Evolutionary conservation across 30 jellyfish, hydroid and myxozoan genomes (phyloP), one percentile per base, ranked within the genome.

Genomic region (Pelagia noctiluca): DNA sequence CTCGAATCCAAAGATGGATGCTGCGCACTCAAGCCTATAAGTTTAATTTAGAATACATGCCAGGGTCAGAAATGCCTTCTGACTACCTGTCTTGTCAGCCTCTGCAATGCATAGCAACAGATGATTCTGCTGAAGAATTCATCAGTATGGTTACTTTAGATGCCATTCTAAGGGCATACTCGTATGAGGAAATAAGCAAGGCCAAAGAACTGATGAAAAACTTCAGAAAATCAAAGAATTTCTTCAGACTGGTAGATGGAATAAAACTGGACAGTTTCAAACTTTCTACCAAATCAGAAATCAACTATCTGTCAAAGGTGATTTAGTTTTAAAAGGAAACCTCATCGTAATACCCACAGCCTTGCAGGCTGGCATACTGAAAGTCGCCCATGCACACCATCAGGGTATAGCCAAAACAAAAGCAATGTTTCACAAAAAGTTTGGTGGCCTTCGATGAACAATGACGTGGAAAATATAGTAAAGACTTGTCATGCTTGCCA

Each of bases 81-180:
- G 89, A 63, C 85, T 13, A 13, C 22, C 89, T 78, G 35, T 63
- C 89, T 18, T 24, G 89, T 13, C 66, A 57, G 12, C 89, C 89
- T 62, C 35, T 25, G 19, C 71, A n/a, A n/a, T 2, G 29, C 22
- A 28, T 22, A 76, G 62, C 23, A n/a, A 31, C 28, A 22, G 89
- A 62, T 74, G 7, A 25, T 11, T 18, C 29, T 13, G 69, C 76
- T n/a, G 76, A 63, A 63, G 42, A 3, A 16, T 63, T 19, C 76
- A 63, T 63, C 76, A 63, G 29, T 28, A 1, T 3, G 42, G 36
- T 63, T 16, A 35, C 76, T 16, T 22, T 16, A 22, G 29, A 63
- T 28, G 42, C 42, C 3, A 28, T 63, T 25, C 76, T 46, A 63
- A 8, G 16, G 42, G 32, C 76, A 63, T 63, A 22, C 10, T 19